Evolutionary conservation across 1,140 invertebrate species (phyloP).

Genomic region (Brachionus sp.): DNA sequence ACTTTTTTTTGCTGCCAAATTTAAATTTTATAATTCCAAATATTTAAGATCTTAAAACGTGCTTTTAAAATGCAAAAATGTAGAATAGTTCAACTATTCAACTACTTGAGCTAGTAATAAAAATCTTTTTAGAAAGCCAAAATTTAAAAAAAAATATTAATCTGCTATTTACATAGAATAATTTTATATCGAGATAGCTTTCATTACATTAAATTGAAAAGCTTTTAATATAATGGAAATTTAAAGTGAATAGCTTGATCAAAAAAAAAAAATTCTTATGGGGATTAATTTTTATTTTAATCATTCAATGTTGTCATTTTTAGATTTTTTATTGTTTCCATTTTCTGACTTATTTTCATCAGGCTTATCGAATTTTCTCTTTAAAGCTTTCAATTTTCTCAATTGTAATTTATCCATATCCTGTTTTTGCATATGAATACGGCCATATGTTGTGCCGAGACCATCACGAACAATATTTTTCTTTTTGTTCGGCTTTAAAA

Average conservation of each 20-base stretch:
- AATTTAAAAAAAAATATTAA: no score
- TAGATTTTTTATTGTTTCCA: not conserved
- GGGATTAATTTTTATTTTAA: not conserved
- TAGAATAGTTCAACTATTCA: not conserved
- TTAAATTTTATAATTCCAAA: not conserved
- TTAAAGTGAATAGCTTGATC: not conserved
- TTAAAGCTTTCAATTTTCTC: conserved; percentile 85
- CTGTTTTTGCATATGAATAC: conserved; percentile 86
- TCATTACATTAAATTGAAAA: not conserved
- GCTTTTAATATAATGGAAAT: not conserved
- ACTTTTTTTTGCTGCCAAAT: not conserved
- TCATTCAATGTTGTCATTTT: not conserved
- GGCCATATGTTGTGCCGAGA: conserved; percentile 81
- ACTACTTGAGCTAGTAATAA: no score
- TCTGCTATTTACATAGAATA: no score
- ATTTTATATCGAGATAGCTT: not conserved
- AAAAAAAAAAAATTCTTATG: not conserved
- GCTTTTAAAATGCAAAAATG: not conserved
- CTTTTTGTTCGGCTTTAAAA: conserved; percentile 69
- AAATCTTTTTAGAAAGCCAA: no score
- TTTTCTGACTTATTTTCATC: not conserved
- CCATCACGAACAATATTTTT: conserved; percentile 84
- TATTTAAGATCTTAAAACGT: no score
- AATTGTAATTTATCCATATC: conserved; percentile 80
- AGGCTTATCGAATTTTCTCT: conserved; percentile 48